Conservation (phyloP, 2,888 invertebrate genomes). For the Cephus pulcher region DNA sequence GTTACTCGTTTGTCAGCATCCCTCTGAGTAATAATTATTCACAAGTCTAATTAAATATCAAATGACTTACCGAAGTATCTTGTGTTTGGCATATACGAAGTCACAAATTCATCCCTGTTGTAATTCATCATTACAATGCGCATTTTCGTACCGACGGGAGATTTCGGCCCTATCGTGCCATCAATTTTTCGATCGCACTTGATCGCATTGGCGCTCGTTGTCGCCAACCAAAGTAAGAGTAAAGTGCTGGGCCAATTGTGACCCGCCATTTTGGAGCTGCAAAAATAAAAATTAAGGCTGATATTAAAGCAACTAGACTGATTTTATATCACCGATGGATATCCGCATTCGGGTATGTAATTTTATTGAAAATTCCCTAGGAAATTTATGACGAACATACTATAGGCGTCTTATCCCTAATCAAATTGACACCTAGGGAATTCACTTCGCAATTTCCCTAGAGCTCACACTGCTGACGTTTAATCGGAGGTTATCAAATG, state of each 20-base stretch:
- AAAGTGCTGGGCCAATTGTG: neutral
- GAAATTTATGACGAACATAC: too few relatives aligned
- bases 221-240: neutral
- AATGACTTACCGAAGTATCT: constrained; percentile 54
- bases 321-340: too few relatives aligned
- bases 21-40: neutral
- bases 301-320: neutral
- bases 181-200: constrained; percentile 53
- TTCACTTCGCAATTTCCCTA: neutral
- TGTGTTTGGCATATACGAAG: constrained; percentile 59
- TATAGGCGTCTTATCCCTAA: too few relatives aligned
- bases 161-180: constrained; percentile 41
- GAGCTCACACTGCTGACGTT: neutral
- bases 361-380: too few relatives aligned
- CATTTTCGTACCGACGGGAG: constrained; percentile 49
- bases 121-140: constrained; percentile 41
- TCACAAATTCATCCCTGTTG: constrained; percentile 55
- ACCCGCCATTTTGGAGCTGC: neutral
- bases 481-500: neutral
- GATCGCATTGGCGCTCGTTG: constrained; percentile 10
- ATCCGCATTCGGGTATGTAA: too few relatives aligned
- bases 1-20: neutral
- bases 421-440: neutral
- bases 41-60: neutral
- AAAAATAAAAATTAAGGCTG: neutral